Percentiles rank a stretch among this genome's conserved stretches.
These are phyloP conservation scores for Macrotrachela quadricornifera DNA, from an alignment of 1,140 invertebrate genomes.

Conservation along the genomic window DNA sequence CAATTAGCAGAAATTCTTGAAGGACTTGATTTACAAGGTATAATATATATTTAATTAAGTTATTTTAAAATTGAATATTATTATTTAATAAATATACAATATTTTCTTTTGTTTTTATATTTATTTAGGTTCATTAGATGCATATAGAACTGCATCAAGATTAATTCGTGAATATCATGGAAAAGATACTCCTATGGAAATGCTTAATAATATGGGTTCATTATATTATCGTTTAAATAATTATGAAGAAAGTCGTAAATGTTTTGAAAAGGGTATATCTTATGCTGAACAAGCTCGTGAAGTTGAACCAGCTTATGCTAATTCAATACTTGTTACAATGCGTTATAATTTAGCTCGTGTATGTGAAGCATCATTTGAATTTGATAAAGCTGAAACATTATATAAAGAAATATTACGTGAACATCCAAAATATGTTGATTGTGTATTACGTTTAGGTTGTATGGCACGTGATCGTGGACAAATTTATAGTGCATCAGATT, in stretches of 20 bases:
- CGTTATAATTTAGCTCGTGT: slow-evolving; percentile 76
- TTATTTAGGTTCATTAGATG: slow-evolving; percentile 42
- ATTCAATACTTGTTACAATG: slow-evolving; percentile 81
- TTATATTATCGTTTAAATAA: slow-evolving; percentile 50
- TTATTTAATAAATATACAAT: no score
- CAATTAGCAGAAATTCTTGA: slow-evolving; percentile 93
- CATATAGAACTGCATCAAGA: slow-evolving; percentile 74
- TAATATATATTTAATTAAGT: no score
- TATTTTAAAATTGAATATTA: no score
- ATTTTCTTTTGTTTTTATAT: no score
- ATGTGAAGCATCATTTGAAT: slow-evolving; percentile 71
- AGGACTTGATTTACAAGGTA: slow-evolving; percentile 61
- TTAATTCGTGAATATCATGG: slow-evolving; percentile 78
- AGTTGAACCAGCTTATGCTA: slow-evolving; percentile 54
- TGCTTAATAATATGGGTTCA: slow-evolving; percentile 88
- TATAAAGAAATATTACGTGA: slow-evolving; percentile 83
- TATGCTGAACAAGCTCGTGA: background rate
- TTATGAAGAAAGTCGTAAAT: slow-evolving; percentile 17
- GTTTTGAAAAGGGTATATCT: background rate
- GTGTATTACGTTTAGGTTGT: slow-evolving; percentile 65
- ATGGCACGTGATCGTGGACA: slow-evolving; percentile 92
- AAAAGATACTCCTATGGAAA: slow-evolving; percentile 84
- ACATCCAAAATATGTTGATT: slow-evolving; percentile 96
- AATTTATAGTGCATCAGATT: slow-evolving; percentile 95
- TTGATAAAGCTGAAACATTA: slow-evolving; percentile 81